These are phyloP conservation scores for Drosophila eugracilis DNA, from an alignment of 1,140 invertebrate species.

Conservation along the genomic window DNA sequence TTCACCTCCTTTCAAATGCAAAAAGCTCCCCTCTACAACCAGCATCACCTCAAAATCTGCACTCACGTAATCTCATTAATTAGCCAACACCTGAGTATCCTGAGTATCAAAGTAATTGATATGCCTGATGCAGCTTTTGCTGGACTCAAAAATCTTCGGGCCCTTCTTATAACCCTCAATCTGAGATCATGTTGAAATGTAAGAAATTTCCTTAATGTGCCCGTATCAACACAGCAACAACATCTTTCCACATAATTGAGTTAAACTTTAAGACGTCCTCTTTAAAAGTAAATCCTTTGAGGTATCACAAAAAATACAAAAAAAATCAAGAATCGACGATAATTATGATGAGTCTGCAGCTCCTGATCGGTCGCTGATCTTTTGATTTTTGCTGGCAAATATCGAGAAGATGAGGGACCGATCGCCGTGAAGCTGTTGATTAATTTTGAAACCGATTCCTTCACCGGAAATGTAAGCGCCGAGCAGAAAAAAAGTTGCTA, in stretches of 20 bases:
- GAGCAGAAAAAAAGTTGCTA: slow-evolving; percentile 68
- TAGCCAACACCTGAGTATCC: slow-evolving; percentile 21
- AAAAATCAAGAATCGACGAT: slow-evolving; percentile 41
- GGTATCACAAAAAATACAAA: slow-evolving; percentile 25
- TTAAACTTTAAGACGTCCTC: slow-evolving; percentile 44
- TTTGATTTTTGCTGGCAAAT: slow-evolving; percentile 34
- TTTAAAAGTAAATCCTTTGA: slow-evolving; percentile 57
- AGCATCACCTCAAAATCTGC: background rate
- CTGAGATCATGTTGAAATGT: slow-evolving; percentile 25
- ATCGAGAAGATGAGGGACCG: slow-evolving; percentile 37
- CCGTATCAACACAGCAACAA: slow-evolving; percentile 12
- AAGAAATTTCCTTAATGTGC: slow-evolving; percentile 31
- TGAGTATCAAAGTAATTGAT: slow-evolving; percentile 33
- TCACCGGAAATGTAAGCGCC: slow-evolving; percentile 75
- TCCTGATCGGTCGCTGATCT: slow-evolving; percentile 58
- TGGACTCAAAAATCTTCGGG: background rate
- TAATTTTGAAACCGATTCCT: slow-evolving; percentile 70
- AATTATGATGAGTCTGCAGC: slow-evolving; percentile 69
- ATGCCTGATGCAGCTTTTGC: slow-evolving; percentile 12
- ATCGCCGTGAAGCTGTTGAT: slow-evolving; percentile 75
- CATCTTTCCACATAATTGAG: slow-evolving; percentile 53
- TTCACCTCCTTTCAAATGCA: background rate
- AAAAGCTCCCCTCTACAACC: slow-evolving; percentile 2
- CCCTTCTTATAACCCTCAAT: slow-evolving; percentile 8
- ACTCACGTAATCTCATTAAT: slow-evolving; percentile 23